Evolutionary conservation across 2,113 vertebrate genomes (phyloP).

Genomic region (Chascanopsetta lugubris): DNA sequence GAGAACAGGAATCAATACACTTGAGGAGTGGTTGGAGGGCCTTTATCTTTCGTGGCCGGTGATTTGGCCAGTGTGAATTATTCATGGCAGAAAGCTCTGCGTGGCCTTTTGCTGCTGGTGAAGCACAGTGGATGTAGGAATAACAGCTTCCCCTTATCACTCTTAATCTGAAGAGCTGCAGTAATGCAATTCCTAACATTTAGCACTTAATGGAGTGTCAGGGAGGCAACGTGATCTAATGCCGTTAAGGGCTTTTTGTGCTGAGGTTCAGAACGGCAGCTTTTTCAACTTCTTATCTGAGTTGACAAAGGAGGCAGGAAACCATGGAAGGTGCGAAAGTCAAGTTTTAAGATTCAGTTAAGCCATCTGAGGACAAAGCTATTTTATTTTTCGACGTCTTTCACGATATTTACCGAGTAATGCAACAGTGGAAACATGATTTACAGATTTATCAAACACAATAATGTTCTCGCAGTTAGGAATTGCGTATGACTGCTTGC

Average conservation of each 20-base stretch:
- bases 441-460: not conserved
- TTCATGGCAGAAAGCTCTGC: conserved; percentile 87
- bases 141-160: conserved; percentile 88
- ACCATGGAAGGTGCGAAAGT: conserved; percentile 60
- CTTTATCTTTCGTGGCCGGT: conserved; percentile 87
- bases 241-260: conserved; percentile 85
- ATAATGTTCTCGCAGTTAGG: not conserved
- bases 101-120: conserved; percentile 82
- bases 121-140: conserved; percentile 84
- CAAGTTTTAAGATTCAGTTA: conserved; percentile 40
- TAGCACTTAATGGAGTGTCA: conserved; percentile 86
- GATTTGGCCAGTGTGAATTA: conserved; percentile 92
- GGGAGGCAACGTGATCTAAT: conserved; percentile 84
- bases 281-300: conserved; percentile 70
- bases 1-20: conserved; percentile 86
- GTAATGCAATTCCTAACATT: conserved; percentile 88
- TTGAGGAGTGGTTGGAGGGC: conserved; percentile 85
- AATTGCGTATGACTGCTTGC: not conserved
- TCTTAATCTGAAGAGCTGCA: conserved; percentile 85
- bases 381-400: conserved; percentile 1
- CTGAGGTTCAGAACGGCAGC: conserved; percentile 79
- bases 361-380: conserved; percentile 32
- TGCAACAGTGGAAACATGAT: not conserved
- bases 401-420: not conserved
- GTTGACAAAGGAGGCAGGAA: conserved; percentile 52